phyloP scores from a whole-genome alignment of 2,113 vertebrate genomes.

The Sminthopsis crassicaudata region DNA sequence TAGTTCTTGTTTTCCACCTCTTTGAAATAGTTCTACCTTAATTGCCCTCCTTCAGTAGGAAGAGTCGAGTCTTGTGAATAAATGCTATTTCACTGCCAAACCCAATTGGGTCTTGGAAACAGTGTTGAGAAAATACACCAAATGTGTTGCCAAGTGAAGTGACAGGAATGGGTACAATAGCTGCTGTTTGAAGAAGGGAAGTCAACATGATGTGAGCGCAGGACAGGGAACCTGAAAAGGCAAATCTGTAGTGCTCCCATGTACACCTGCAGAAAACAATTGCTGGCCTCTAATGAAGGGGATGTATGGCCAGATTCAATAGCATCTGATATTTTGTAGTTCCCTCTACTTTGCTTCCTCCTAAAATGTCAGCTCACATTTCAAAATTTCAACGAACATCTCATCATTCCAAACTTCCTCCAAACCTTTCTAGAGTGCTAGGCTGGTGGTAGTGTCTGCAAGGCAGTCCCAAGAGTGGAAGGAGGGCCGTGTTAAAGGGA shows the following conservation, averaged over 20 bases:
- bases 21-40: background rate
- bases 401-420: conserved; percentile 50
- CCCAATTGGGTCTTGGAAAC: background rate
- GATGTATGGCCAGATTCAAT: conserved; percentile 31
- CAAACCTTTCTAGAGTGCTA: conserved; percentile 35
- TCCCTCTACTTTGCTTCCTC: conserved; percentile 43
- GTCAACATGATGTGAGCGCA: conserved; percentile 54
- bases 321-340: conserved; percentile 67
- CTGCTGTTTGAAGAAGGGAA: conserved; percentile 48
- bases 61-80: background rate
- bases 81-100: background rate
- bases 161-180: conserved; percentile 58
- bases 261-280: conserved; percentile 37
- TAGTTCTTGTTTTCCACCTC: background rate
- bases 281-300: conserved; percentile 23
- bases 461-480: conserved; percentile 45
- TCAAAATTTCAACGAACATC: conserved; percentile 74
- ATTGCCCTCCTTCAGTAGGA: background rate
- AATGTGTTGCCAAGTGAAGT: background rate
- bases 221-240: conserved; percentile 42
- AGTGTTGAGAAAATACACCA: background rate
- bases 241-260: background rate
- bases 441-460: conserved; percentile 1
- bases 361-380: conserved; percentile 74
- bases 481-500: conserved; percentile 22